Base-by-base conservation (phyloP, 2,888 invertebrate genomes). In the Heliconius charithonia region DNA sequence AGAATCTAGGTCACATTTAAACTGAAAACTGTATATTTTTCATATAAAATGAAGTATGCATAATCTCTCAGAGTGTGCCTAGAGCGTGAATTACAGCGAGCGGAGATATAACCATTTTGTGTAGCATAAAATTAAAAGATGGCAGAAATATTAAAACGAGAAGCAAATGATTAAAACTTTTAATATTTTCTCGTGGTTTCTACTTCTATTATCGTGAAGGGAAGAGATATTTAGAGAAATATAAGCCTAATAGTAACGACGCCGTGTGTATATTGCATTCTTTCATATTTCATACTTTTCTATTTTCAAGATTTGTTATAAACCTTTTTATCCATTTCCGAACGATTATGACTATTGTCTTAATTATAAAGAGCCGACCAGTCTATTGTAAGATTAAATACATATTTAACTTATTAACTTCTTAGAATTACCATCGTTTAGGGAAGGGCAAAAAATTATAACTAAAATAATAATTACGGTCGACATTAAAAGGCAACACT, bases 1-100 rank as follows among this genome's bases (percentile, higher is more conserved):
- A 51, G 70, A 71, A 81, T 80, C 74, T 79, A 62, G 81, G 81
- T 81, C 76, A 81, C 77, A 75, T 75, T 74, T 41, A 78, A 59
- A 41, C 56, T 78, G 73, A 62, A 74, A 72, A 37, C 51, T 79
- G 70, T 45, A 63, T 67, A 78, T 79, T 59, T 79, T 78, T 32
- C 66, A 78, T 75, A 76, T 78, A 76, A 77, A 78, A 78, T 80
- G 78, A 76, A 76, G 59, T 65, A 72, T 73, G 78, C 70, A 73
- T 74, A 76, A 76, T 74, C 67, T 76, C 63, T 63, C 69, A 73
- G 75, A 78, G 70, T 75, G 71, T 56, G 67, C 27, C 79, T 76
- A 45, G 45, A 37, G 72, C 71, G 73, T 51, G 78, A 41, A 76
- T 80, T 78, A 74, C 74, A 74, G 41, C 78, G 71, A 69, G 41